Evolutionary conservation across 2,888 invertebrate species (phyloP), one percentile per base, ranked within the genome.

Genomic region (Marronus borbonicus): DNA sequence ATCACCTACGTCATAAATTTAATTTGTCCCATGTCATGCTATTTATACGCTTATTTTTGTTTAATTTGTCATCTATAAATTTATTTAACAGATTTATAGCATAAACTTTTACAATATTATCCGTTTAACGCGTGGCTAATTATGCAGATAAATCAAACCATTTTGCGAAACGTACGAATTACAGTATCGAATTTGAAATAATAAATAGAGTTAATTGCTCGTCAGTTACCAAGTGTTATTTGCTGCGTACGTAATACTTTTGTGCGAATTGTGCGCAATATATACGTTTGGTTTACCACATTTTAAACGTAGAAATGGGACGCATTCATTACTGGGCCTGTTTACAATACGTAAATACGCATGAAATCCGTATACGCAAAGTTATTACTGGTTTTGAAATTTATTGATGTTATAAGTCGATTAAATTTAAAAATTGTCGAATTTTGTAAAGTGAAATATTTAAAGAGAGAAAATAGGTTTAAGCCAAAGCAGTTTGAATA

Each of bases 61-160:
- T 70, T 39, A 72, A 72, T 72, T 72, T 72, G 72, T 17, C 58
- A 58, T 28, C 39, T 55, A 39, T 72, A 72, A 60, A 72, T 72
- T 39, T 58, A 12, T 58, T 58, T 55, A 39, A 24, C 39, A 20
- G 58, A 69, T 69, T 69, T 52, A 69, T 58, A 39, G 17, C 39
- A 20, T 4, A 20, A 72, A 58, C 39, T 72, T 72, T 72, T 72
- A 72, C 58, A 72, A 72, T n/a, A 72, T 72, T 55, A 72, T 72
- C 39, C 17, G 58, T 72, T 36, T 58, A 58, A 39, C 39, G 36
- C 36, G 17, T 44, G 52, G 4, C 20, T 58, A 72, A 72, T 72
- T 58, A 58, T 24, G 39, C 20, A 72, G 39, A 72, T 72, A 72
- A 72, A 72, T 72, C 72, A 72, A 58, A 72, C 36, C 36, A 58